Evolutionary conservation across 2,888 invertebrate species (phyloP), one percentile per base, ranked within the genome.

Genomic region (Plebejus melissa): DNA sequence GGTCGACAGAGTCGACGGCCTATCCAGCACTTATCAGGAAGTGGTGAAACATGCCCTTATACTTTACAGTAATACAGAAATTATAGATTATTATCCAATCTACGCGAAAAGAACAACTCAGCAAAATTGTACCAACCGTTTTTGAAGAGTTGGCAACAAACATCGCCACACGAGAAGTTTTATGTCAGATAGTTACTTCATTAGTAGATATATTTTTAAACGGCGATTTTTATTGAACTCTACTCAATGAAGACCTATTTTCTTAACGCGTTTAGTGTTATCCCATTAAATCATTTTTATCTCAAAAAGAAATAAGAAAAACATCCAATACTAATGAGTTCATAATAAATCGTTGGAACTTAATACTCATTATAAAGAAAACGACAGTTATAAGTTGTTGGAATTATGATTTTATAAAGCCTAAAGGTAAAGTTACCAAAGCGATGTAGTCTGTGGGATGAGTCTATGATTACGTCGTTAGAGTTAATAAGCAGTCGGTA

Each of bases 401-500:
- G 36, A 32, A 65, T 65, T 28, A 60, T 28, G 28, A 11, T 28
- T 16, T 65, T 65, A 65, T 65, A 65, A 22, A 22, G 22, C 22
- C 22, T 22, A 22, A 54, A 65, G 65, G 32, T 32, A 32, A 36
- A 5, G 32, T 65, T 65, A 65, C 65, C 16, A 2, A 13, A 65
- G 4, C 65, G 65, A 60, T 5, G 65, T 32, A 65, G 28, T 32
- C 65, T 65, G 32, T 13, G 46, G 70, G n/a, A 71, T 2, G 32
- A 71, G 41, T 4, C 41, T n/a, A 71, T 46, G 46, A 46, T 71
- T 46, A 46, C 46, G 28, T 22, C 5, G 28, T 71, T 71, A 46
- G 70, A 70, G 28, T 46, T 71, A 71, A 65, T 65, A 65, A 65
- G 65, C 65, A 65, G 65, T 32, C 28, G 65, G 46, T 71, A 46